Evolutionary conservation across 2,888 invertebrate species (phyloP), one percentile per base, ranked within the genome.

Genomic region (Agrenia bidenticulata): DNA sequence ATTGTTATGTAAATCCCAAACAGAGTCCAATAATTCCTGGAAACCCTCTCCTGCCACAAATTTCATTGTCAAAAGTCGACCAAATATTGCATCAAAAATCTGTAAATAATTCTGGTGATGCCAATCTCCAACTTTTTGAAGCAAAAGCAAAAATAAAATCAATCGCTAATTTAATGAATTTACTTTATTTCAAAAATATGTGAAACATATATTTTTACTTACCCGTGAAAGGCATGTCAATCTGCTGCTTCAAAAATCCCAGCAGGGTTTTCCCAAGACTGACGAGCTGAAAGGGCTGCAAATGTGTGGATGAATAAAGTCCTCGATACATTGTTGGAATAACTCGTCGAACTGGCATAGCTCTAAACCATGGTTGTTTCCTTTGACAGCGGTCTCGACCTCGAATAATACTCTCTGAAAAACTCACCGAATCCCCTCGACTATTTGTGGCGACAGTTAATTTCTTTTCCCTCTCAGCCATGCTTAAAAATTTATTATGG

Each of bases 281-380:
- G 39, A 57, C 9, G 41, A 57, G 57, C 19, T 57, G 57, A 21
- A 21, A 41, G 7, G 57, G 57, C 19, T 9, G 15, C 41, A 57
- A 17, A 15, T 57, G 11, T 21, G 5, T 15, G 32, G 57, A 39
- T 32, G 17, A 11, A 23, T 17, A 9, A 1, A 57, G 9, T 2
- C 19, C 21, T 13, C n/a, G 11, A 37, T 57, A 41, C 21, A 41
- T 41, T 2, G 42, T 41, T 11, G 26, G 39, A 2, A 57, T 7
- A 19, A 57, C n/a, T 9, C n/a, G 15, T 9, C 57, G 39, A 21
- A 69, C 37, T 2, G 66, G 69, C n/a, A 69, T 53, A 0, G 61
- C 21, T 32, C 54, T 27, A n/a, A 69, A 66, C 66, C 63, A 66
- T 15, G 66, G 61, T 7, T 37, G 0, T 41, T 58, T 42, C 17